Conservation (phyloP, 2,113 vertebrate genomes). For the Myrmophylax atrothorax region DNA sequence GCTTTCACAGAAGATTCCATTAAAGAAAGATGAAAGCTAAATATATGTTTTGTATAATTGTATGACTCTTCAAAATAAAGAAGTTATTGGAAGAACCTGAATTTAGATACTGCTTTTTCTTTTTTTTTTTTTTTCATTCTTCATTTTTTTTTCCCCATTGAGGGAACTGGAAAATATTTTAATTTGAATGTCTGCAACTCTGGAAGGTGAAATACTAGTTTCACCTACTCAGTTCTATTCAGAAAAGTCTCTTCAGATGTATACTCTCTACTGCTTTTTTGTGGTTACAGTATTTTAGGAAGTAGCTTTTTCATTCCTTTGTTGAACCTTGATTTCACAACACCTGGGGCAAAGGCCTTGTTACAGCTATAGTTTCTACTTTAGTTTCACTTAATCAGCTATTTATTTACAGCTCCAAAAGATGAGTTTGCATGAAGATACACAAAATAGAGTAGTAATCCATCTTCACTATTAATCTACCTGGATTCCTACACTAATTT, state of each 20-base stretch:
- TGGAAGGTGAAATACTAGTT: not conserved
- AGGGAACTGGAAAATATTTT: not conserved
- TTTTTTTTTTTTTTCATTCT: not conserved
- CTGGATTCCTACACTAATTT: not conserved
- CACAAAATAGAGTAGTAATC: not conserved
- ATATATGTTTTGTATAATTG: not conserved
- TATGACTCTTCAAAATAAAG: not conserved
- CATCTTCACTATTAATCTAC: not conserved
- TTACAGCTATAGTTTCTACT: not conserved
- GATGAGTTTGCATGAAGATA: not conserved
- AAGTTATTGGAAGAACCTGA: not conserved
- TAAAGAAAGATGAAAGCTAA: conserved; percentile 15
- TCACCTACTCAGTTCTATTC: not conserved
- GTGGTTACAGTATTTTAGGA: not conserved
- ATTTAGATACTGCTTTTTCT: not conserved
- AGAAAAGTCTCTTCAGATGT: not conserved
- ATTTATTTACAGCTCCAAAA: not conserved
- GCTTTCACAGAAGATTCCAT: conserved; percentile 25
- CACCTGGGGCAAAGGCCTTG: not conserved
- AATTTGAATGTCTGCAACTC: not conserved
- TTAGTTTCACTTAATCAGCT: not conserved
- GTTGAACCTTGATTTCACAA: not conserved
- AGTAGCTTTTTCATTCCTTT: not conserved
- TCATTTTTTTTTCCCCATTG: not conserved
- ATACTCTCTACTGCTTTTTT: not conserved